Conservation (phyloP, 2,888 invertebrate species). For the Prosapia bicincta region DNA sequence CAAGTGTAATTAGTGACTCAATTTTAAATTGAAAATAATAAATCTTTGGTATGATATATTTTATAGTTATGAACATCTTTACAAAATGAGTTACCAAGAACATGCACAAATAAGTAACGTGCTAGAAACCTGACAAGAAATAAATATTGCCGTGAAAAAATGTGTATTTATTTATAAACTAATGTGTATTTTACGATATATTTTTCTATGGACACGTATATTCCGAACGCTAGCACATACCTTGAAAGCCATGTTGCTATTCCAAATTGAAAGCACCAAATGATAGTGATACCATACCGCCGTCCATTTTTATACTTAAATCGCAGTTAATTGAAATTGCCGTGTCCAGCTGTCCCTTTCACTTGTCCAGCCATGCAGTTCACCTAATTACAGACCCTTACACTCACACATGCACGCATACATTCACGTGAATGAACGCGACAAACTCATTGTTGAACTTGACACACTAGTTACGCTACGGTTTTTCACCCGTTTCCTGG, state of each 20-base stretch:
- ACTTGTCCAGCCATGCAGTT: neutral
- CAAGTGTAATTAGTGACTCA: too few species aligned
- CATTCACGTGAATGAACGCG: neutral
- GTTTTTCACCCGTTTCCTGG: neutral
- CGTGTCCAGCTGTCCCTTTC: neutral
- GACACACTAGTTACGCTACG: neutral
- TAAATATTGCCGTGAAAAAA: too few species aligned
- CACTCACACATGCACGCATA: neutral
- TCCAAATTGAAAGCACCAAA: neutral
- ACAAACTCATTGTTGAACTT: neutral
- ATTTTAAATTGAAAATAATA: too few species aligned
- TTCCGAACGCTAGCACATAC: neutral
- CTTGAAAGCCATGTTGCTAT: neutral
- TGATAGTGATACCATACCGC: neutral
- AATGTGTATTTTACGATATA: too few species aligned
- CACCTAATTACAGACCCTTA: conserved; percentile 2
- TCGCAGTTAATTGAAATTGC: neutral
- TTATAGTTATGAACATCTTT: too few species aligned
- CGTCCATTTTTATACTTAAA: neutral
- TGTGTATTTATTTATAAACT: too few species aligned
- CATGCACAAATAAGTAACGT: too few species aligned
- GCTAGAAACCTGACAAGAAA: too few species aligned
- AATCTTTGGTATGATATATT: too few species aligned
- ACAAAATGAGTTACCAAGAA: too few species aligned
- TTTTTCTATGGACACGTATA: too few species aligned